Evolutionary conservation across 2,113 vertebrate species (phyloP), one percentile per base, ranked within the genome.

Genomic region (Lanius collurio): DNA sequence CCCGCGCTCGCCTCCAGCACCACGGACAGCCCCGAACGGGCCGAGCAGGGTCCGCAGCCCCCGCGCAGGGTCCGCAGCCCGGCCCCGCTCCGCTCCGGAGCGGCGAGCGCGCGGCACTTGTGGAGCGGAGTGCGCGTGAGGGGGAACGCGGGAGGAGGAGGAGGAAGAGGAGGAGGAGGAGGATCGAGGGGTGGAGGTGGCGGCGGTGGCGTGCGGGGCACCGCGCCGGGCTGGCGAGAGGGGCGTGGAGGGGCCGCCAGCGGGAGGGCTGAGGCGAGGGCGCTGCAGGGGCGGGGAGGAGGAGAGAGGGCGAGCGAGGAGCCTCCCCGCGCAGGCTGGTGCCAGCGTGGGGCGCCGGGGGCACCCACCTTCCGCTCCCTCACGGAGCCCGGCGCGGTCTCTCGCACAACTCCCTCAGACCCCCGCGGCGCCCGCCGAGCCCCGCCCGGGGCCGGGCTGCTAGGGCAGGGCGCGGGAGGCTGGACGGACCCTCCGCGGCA

Each of bases 81-180:
- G 26, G 15, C 44, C 19, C 69, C 94, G 63, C 59, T 73, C 81
- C 47, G 80, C 85, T 53, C 77, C 95, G 35, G 76, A 65, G 79
- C 47, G 18, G 63, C 89, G 81, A 87, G 95, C 49, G 95, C 92
- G 94, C 97, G 90, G 98, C 98, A 98, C 98, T 98, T 98, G 98
- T 98, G 95, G 98, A 98, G 97, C 95, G 94, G 83, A 73, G 87
- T 50, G 91, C 35, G 93, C 90, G 42, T 83, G 85, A 74, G 84
- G 19, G 83, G 69, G 55, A 75, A 84, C 42, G 84, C 90, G 65
- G 89, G 90, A 75, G 93, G 71, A 59, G 87, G 83, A 97, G 94
- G 83, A 96, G 35, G 15, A 41, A 5, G 14, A 44, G 52, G 59
- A 92, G 89, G 91, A 94, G 85, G 91, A 98, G 95, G 91, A 96